Conservation (phyloP, 1,140 invertebrate species). For the Meloidogyne hapla region DNA sequence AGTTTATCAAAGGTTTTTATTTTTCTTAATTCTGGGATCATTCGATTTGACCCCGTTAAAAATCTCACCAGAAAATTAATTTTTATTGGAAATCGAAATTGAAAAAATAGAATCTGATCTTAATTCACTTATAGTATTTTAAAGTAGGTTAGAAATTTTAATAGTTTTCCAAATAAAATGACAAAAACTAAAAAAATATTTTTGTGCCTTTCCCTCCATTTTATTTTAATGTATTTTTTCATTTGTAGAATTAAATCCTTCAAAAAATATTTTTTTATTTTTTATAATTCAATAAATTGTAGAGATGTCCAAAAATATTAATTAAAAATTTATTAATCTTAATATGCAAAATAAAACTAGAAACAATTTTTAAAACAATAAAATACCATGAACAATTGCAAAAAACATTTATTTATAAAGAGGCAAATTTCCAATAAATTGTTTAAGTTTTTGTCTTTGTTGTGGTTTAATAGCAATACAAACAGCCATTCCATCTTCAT, state of each 20-base stretch:
- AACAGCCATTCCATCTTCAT: constrained; percentile 92
- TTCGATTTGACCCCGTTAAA: too few species aligned
- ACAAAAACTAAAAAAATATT: not conserved
- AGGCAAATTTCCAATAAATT: constrained; percentile 48
- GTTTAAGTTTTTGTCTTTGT: constrained; percentile 71
- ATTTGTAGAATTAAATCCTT: too few species aligned
- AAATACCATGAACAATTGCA: not conserved
- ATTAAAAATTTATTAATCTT: not conserved
- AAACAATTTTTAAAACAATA: not conserved
- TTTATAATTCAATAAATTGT: not conserved
- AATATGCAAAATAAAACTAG: not conserved
- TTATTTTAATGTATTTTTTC: not conserved
- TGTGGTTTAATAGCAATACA: constrained; percentile 91
- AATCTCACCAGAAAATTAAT: too few species aligned
- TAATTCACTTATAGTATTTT: not conserved
- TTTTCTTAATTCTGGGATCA: too few species aligned
- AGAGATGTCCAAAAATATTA: not conserved
- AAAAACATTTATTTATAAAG: constrained; percentile 41
- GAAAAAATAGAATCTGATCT: too few species aligned
- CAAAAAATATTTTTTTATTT: not conserved
- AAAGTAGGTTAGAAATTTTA: not conserved
- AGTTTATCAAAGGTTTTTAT: too few species aligned
- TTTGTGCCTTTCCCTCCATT: not conserved
- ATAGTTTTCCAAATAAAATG: not conserved
- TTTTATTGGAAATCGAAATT: too few species aligned